Conservation (phyloP, 2,797 vertebrate species). For the Loriculus beryllinus region DNA sequence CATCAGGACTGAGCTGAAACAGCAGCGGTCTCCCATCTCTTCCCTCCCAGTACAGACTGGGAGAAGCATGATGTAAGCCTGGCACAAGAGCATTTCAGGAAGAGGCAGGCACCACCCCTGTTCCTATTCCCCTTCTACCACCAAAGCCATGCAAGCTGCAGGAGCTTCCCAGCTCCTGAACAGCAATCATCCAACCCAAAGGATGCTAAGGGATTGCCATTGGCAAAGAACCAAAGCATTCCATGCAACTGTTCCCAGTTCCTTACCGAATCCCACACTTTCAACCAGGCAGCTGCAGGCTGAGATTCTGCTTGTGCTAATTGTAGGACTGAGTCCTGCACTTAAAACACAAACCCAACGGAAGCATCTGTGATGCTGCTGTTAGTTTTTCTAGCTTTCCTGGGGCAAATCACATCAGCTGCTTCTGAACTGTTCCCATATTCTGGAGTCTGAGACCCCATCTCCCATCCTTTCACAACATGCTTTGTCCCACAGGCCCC, state of each 20-base stretch:
- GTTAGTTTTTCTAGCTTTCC: neutral
- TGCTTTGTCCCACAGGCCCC: neutral
- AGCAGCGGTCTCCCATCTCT: neutral
- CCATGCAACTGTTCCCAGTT: neutral
- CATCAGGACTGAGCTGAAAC: neutral
- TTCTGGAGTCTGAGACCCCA: neutral
- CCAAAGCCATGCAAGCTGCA: neutral
- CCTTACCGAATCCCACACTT: neutral
- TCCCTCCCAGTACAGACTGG: neutral
- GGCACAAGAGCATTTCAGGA: neutral
- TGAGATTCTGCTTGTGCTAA: neutral
- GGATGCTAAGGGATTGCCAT: neutral
- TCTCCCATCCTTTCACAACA: neutral
- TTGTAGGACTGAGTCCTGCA: neutral
- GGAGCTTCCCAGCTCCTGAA: fast-evolving
- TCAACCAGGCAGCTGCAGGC: neutral
- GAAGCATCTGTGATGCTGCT: neutral
- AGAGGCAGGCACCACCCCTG: neutral
- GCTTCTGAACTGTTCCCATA: neutral
- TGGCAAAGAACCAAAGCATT: neutral
- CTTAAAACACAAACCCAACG: neutral
- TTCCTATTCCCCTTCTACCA: neutral
- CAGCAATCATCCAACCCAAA: neutral
- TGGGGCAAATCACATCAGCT: neutral
- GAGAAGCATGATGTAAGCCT: neutral